phyloP scores from a whole-genome alignment of 2,888 invertebrate genomes.

The Limnephilus marmoratus region DNA sequence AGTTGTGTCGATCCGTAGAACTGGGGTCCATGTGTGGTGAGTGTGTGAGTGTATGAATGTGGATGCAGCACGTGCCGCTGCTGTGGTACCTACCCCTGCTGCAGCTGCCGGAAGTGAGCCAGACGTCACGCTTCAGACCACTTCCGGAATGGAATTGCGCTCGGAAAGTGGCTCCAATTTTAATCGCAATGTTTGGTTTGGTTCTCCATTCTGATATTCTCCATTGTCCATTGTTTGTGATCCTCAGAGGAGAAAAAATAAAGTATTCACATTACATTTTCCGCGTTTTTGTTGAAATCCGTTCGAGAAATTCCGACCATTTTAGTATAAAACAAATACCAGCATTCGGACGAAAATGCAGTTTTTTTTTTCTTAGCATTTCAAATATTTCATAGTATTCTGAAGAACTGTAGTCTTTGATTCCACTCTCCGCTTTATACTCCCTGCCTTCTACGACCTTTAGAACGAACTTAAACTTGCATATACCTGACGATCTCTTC shows the following conservation, averaged over 20 bases:
- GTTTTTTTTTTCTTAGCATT: background rate
- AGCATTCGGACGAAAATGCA: background rate
- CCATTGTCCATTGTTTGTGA: background rate
- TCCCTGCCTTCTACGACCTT: too few species aligned
- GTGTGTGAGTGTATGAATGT: background rate
- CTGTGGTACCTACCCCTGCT: background rate
- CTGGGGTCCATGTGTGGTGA: background rate
- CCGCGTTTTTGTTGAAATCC: background rate
- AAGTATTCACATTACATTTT: background rate
- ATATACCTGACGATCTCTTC: too few species aligned
- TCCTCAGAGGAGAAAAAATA: background rate
- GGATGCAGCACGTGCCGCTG: background rate
- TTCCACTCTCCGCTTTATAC: too few species aligned
- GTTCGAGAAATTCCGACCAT: background rate
- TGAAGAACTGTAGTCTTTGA: background rate
- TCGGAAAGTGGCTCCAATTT: background rate
- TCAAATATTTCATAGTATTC: background rate
- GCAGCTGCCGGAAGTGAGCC: background rate
- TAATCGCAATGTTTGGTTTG: background rate
- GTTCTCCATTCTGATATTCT: background rate
- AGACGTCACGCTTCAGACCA: slow-evolving; percentile 33
- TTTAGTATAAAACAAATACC: background rate
- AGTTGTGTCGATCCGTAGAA: background rate
- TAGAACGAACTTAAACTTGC: too few species aligned
- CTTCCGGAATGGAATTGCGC: slow-evolving; percentile 10